A percentile compares a stretch with the other conserved stretches of the same genome.
Evolutionary conservation across 2,888 invertebrate species (phyloP).

Genomic region (Scaptomyza cyrtandrae): DNA sequence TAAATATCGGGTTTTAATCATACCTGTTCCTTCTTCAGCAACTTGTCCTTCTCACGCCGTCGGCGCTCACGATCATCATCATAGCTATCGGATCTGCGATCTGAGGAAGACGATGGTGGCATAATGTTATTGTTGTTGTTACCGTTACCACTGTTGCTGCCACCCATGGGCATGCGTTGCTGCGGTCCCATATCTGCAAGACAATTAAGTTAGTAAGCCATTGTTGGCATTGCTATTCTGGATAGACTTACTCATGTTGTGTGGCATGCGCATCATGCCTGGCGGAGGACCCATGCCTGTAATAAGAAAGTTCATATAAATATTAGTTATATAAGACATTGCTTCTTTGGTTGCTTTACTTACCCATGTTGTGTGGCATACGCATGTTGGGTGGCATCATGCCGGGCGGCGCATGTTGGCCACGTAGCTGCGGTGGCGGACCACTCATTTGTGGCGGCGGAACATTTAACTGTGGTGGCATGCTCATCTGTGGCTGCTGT

Average conservation of each 20-base stretch:
- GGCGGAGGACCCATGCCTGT: conserved; percentile 79
- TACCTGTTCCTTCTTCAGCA: conserved; percentile 85
- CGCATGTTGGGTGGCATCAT: conserved; percentile 78
- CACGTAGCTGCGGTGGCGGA: conserved; percentile 76
- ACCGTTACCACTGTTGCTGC: conserved; percentile 30
- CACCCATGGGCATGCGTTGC: conserved; percentile 64
- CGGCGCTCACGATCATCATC: conserved; percentile 70
- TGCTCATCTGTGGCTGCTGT: conserved; percentile 74
- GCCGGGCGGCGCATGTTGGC: conserved; percentile 58
- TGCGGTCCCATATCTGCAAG: conserved; percentile 79
- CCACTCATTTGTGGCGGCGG: conserved; percentile 77
- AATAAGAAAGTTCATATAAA: neutral
- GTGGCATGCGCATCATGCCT: conserved; percentile 72
- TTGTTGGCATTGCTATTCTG: neutral
- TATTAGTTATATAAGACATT: neutral
- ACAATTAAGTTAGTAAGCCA: neutral
- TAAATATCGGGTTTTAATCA: neutral
- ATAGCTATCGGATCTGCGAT: conserved; percentile 54
- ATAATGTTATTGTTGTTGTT: conserved; percentile 46
- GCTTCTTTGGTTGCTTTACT: conserved; percentile 17
- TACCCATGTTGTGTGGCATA: conserved; percentile 72
- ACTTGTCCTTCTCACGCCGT: conserved; percentile 85
- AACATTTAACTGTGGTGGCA: conserved; percentile 65
- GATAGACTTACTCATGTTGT: conserved; percentile 45
- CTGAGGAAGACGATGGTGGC: conserved; percentile 40